Conservation (phyloP, 64 coral and sea anemone species). For the Porites lutea region DNA sequence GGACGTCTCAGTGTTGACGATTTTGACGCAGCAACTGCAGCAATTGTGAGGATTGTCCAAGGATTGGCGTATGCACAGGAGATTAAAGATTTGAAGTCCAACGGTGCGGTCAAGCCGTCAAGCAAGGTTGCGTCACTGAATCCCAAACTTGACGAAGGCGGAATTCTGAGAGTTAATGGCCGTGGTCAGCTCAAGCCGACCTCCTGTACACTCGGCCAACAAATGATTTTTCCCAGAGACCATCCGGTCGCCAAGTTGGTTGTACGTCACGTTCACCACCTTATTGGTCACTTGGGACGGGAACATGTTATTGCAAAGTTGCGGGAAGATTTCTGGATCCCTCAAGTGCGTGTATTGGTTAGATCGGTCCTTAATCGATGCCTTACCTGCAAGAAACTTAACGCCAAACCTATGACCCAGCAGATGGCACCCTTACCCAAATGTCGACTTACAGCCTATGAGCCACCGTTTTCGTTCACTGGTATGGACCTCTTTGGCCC, state of each 20-base stretch:
- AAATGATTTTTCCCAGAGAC: neutral
- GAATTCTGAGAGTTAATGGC: neutral
- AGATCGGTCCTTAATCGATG: conserved; percentile 27
- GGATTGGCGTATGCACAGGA: neutral
- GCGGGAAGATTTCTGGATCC: conserved; percentile 43
- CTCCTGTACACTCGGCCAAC: neutral
- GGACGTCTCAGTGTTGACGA: neutral
- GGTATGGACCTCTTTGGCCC: too few species aligned
- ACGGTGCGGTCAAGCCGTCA: neutral
- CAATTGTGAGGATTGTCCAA: conserved; percentile 1
- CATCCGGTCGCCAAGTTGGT: neutral
- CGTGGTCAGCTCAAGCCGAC: neutral
- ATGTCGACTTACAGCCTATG: too few species aligned
- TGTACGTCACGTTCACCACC: neutral
- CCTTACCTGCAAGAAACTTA: conserved; percentile 35
- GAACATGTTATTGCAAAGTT: conserved; percentile 47
- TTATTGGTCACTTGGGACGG: neutral
- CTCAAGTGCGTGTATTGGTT: conserved; percentile 24
- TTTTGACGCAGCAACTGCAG: neutral
- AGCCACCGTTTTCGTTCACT: too few species aligned
- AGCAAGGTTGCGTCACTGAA: conserved; percentile 27
- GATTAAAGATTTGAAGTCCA: conserved; percentile 19
- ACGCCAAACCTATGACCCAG: conserved; percentile 8
- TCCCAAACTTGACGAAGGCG: neutral
- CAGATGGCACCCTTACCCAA: conserved; percentile 28